Evolutionary conservation across 2,113 vertebrate genomes (phyloP), one percentile per base, ranked within the genome.

Genomic region (Siphamia tubifer): DNA sequence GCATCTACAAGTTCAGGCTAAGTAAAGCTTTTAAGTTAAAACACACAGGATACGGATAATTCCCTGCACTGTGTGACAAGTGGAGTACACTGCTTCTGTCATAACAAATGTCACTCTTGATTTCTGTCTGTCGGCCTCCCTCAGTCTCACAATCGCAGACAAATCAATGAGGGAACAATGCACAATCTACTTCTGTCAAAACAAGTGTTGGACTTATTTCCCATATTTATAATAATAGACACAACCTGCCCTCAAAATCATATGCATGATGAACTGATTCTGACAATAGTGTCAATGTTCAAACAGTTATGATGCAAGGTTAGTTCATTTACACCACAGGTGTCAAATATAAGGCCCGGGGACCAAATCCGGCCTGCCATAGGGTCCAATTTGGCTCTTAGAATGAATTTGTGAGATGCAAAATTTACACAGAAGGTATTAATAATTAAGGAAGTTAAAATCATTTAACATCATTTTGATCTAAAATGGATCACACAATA

Each of bases 171-270:
- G 24, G 17, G 44, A 39, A 25, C 32, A 1, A 44, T 21, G 15
- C 17, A 16, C 52, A 69, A 39, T 72, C 67, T 3, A 78, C 47
- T 62, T 75, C 58, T 77, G 73, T 75, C 62, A 75, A 35, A 78
- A 81, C 73, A 74, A 69, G 68, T 11, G 17, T 44, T 61, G 31
- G 38, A 58, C 28, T 64, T 28, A 48, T 82, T 74, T 71, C 17
- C 47, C 32, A 67, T 30, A 63, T 60, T 62, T 51, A 55, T 17
- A 47, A 55, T 17, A 47, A 48, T 4, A 4, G 9, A 61, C 20
- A 55, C 21, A 55, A 38, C 19, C 30, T 16, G 39, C 12, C 25
- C 13, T 39, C 52, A 28, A 10, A 47, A 58, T 42, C 32, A 69
- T n/a, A n/a, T n/a, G 8, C 39, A 25, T 28, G 21, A 38, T 0